Percentiles rank a stretch among this genome's conserved stretches.
These are phyloP conservation scores for Micoletzkya japonica DNA, from an alignment of 2,888 invertebrate species.

Conservation along the genomic window DNA sequence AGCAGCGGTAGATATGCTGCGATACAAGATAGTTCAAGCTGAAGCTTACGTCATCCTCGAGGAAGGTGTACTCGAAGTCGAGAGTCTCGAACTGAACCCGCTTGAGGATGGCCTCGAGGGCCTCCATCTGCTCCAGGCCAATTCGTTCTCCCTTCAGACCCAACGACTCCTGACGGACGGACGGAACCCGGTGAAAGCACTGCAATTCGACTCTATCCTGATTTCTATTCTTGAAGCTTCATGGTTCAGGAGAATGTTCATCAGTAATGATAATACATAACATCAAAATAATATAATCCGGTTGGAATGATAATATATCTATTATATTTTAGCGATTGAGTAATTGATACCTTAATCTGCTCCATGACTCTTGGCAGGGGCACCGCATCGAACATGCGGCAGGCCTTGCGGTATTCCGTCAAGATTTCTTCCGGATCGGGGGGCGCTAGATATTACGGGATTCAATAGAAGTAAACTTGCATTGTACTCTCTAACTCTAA, in stretches of 20 bases:
- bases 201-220: too few relatives aligned
- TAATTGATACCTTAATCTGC: slow-evolving; percentile 51
- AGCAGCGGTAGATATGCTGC: too few relatives aligned
- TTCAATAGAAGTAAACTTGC: not conserved
- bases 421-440: slow-evolving; percentile 69
- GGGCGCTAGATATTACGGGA: not conserved
- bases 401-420: slow-evolving; percentile 70
- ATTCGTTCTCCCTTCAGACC: slow-evolving; percentile 70
- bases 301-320: too few relatives aligned
- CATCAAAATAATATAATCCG: too few relatives aligned
- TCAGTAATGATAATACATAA: too few relatives aligned
- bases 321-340: too few relatives aligned
- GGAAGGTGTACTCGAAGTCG: slow-evolving; percentile 74
- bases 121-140: slow-evolving; percentile 76
- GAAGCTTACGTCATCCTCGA: slow-evolving; percentile 76
- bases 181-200: slow-evolving; percentile 43
- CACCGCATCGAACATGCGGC: slow-evolving; percentile 62
- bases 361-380: slow-evolving; percentile 62
- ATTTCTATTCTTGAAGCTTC: too few relatives aligned
- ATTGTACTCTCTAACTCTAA: too few relatives aligned
- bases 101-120: slow-evolving; percentile 81
- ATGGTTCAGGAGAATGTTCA: too few relatives aligned
- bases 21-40: too few relatives aligned
- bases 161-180: slow-evolving; percentile 43
- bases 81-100: slow-evolving; percentile 76